Evolutionary conservation across 2,888 invertebrate species (phyloP), one percentile per base, ranked within the genome.

Genomic region (Troilus luridus): DNA sequence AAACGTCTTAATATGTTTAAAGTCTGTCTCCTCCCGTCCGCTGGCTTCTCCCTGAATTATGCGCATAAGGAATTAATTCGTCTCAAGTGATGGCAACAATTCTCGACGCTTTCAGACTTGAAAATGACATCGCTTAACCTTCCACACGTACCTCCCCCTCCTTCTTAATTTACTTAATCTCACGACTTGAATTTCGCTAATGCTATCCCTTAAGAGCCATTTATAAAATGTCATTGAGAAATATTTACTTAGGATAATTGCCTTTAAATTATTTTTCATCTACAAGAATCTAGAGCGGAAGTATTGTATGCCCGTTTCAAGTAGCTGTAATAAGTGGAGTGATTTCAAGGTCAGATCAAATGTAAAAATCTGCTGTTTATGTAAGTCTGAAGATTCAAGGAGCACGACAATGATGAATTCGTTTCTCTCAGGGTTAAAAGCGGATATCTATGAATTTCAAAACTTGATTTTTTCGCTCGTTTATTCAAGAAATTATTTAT

Each of bases 1-100:
- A 90, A 90, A 90, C 90, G 90, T 85, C 90, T 90, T 90, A 90
- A 90, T 90, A 90, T 90, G 90, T 90, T 90, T 90, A 90, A 90
- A 90, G 90, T 90, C 90, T 59, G 56, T 90, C 85, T 81, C 62
- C n/a, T 77, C 60, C 90, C 67, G 89, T 59, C 54, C 60, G 60
- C 24, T 60, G 24, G 88, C 54, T 58, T 56, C 90, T 27, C 60
- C 90, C 59, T 59, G 90, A 56, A 90, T 90, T 81, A 81, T 90
- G 81, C 90, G 90, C 90, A 90, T 90, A 90, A 90, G 90, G 90
- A 90, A 90, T 90, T 90, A 90, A 85, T 90, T 85, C 90, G 41
- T 85, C 60, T 24, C 24, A 60, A 85, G 90, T 90, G 90, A 85
- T 58, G 90, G 89, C 56, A 67, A 58, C 89, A 58, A 89, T 72